Evolutionary conservation across 2,113 vertebrate genomes (phyloP), one percentile per base, ranked within the genome.

Genomic region (Panurus biarmicus): DNA sequence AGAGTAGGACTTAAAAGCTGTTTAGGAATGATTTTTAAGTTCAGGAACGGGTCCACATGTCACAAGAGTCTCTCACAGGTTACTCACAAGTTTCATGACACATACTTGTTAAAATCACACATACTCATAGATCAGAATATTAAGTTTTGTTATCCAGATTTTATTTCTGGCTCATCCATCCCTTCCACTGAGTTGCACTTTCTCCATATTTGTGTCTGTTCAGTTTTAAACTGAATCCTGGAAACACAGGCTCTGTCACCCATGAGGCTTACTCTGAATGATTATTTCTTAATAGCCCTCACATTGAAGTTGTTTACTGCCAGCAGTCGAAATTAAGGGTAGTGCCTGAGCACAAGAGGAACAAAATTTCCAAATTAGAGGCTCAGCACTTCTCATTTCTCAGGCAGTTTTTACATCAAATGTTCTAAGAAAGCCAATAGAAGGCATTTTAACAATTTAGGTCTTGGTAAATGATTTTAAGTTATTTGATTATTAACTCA

Each of bases 251-350:
- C 23, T 91, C 62, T 89, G 78, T 96, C 91, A 95, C 72, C 54
- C 69, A 74, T 29, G 84, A 89, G 91, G 67, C 51, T 95, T 74
- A 61, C 70, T 89, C 82, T 83, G 96, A 96, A 85, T 95, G 65
- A 95, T 78, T 95, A 65, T 60, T 91, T 88, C 85, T 94, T 96
- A 97, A 96, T 67, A 93, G 50, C 64, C 48, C 33, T 94, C 70
- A 60, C 23, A 48, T 3, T 78, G 73, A 75, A 90, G 25, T 89
- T 97, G 85, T 97, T 97, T 97, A 90, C 64, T 96, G 88, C 57
- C 78, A 90, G 42, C 35, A 83, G 65, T 14, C 95, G 86, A 94
- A 97, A 97, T 97, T 87, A 96, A 96, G 44, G 42, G 25, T 85
- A 92, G 84, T 69, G 73, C 21, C 42, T 92, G 83, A 93, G 72